Conservation (phyloP, 2,797 vertebrate genomes). For the Aselliscus stoliczkanus region DNA sequence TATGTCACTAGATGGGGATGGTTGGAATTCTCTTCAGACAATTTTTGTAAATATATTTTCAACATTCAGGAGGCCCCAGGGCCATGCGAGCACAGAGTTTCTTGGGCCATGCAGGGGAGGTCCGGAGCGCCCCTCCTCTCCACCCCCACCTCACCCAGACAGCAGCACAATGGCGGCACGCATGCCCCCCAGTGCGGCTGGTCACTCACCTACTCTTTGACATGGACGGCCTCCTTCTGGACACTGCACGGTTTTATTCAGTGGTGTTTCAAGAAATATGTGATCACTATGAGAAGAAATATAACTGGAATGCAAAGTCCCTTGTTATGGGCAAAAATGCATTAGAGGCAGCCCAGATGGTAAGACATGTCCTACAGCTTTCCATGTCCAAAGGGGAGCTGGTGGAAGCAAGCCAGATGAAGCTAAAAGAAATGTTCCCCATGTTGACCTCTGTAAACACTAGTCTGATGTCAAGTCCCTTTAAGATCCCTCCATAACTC, state of each 20-base stretch:
- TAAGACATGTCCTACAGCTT: slow-evolving; percentile 85
- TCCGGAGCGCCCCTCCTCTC: too few relatives aligned
- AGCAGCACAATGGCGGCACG: too few relatives aligned
- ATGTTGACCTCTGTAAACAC: not conserved
- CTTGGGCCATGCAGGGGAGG: too few relatives aligned
- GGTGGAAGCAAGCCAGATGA: slow-evolving; percentile 81
- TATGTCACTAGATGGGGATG: not conserved
- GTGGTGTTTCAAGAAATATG: too few relatives aligned
- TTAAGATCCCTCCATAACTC: not conserved
- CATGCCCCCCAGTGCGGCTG: too few relatives aligned
- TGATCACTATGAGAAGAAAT: slow-evolving; percentile 84
- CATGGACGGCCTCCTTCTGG: too few relatives aligned
- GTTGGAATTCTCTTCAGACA: not conserved
- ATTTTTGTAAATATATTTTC: slow-evolving; percentile 3
- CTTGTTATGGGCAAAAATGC: slow-evolving; percentile 88
- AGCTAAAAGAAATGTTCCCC: slow-evolving; percentile 74
- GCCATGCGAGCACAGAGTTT: too few relatives aligned
- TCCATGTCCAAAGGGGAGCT: slow-evolving; percentile 89
- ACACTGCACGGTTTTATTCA: too few relatives aligned
- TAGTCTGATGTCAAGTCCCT: not conserved
- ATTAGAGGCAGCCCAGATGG: slow-evolving; percentile 81
- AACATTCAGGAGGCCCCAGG: not conserved
- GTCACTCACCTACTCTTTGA: too few relatives aligned
- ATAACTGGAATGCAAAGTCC: slow-evolving; percentile 90
- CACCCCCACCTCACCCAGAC: too few relatives aligned